Base-by-base conservation (phyloP, 2,888 invertebrate genomes). In the Ditula angustiorana region DNA sequence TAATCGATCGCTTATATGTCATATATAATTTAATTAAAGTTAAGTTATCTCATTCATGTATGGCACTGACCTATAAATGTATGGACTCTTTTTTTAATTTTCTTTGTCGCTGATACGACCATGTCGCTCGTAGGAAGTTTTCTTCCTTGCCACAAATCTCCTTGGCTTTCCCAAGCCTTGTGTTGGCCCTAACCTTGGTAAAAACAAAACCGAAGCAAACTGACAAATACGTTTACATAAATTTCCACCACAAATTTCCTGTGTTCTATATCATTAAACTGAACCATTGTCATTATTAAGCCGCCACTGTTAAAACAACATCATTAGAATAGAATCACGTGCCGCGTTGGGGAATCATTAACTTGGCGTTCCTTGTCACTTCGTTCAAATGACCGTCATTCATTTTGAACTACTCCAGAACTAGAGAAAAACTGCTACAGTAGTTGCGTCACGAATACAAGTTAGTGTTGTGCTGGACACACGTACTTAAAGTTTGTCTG, bases 361-460 rank as follows among this genome's bases (percentile, higher is more conserved):
- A 60, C 13, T 47, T 57, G 50, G 57, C 65, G 64, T 50, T 64
- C 80, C 79, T 83, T 86, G 86, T 86, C 85, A 85, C 82, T 81
- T 73, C 69, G 72, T 69, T 77, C 73, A 81, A 87, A 86, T 83
- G 80, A 81, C 80, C 82, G 85, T 86, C 81, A 84, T 88, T 87
- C 83, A 80, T 87, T 86, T 86, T 79, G 81, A 83, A 82, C 78
- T 80, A 85, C 79, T 83, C 79, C 74, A 79, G 80, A 85, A 86
- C 86, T 83, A 77, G 80, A 81, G 78, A 77, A 81, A 82, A 82
- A 83, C 80, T 82, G 80, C 75, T 80, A 79, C 74, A 75, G 79
- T 80, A 83, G 85, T 83, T 81, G 80, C 78, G 82, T 81, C 83
- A 85, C 82, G 80, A 73, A 74, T 73, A 67, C 70, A 71, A 73